Conservation (phyloP, 2,888 invertebrate species). For the Margaritifera margaritifera region DNA sequence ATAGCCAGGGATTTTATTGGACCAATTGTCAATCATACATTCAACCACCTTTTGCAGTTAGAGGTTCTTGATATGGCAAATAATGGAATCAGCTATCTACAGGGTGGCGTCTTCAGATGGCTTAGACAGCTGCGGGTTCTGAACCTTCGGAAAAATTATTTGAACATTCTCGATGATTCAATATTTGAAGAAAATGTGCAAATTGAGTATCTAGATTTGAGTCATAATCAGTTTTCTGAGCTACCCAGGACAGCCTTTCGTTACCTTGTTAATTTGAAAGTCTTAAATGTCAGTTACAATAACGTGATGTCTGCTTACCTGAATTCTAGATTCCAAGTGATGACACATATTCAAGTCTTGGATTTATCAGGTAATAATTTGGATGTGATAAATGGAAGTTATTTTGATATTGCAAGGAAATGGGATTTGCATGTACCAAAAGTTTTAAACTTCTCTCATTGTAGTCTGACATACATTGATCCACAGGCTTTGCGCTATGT, state of each 20-base stretch:
- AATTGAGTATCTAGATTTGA: conserved; percentile 54
- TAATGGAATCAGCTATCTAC: conserved; percentile 35
- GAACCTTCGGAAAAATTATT: conserved; percentile 41
- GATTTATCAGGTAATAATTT: conserved; percentile 57
- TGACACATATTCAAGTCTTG: conserved; percentile 43
- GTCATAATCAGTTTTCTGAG: conserved; percentile 45
- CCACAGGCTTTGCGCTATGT: conserved; percentile 39
- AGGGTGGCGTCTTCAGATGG: conserved; percentile 34
- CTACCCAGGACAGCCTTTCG: conserved; percentile 49
- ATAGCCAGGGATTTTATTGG: conserved; percentile 39
- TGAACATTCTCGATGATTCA: conserved; percentile 42
- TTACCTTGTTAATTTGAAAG: conserved; percentile 42
- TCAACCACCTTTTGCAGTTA: conserved; percentile 32
- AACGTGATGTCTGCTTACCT: conserved; percentile 43
- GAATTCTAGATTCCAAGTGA: conserved; percentile 54
- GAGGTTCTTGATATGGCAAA: conserved; percentile 36
- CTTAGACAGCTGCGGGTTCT: conserved; percentile 35
- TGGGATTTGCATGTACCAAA: conserved; percentile 50
- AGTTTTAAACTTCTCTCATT: conserved; percentile 53
- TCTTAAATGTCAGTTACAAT: conserved; percentile 60
- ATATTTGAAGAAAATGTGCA: conserved; percentile 42
- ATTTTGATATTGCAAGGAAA: conserved; percentile 45
- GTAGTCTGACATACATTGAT: conserved; percentile 51
- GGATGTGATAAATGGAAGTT: conserved; percentile 33
- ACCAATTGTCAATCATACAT: conserved; percentile 40